Evolutionary conservation across 2,888 invertebrate genomes (phyloP).

Genomic region (Amphipyra berbera): DNA sequence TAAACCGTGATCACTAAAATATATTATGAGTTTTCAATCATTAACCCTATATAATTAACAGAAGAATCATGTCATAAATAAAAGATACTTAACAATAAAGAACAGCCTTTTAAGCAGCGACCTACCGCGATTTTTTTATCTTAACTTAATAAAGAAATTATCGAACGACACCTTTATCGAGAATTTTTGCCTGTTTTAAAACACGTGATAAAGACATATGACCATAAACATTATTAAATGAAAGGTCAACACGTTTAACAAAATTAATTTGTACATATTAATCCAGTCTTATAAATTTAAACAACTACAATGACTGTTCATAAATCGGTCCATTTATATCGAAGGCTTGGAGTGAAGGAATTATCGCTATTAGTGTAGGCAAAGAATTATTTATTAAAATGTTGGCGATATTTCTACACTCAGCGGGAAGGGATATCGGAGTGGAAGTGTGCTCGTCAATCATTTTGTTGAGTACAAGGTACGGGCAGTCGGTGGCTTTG

Average conservation of each 20-base stretch:
- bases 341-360: constrained; percentile 74
- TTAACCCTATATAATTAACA: background rate
- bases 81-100: constrained; percentile 33
- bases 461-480: constrained; percentile 61
- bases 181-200: constrained; percentile 43
- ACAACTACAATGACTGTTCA: constrained; percentile 64
- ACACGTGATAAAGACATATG: constrained; percentile 55
- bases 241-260: constrained; percentile 52
- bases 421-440: constrained; percentile 72
- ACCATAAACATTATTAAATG: constrained; percentile 48
- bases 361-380: constrained; percentile 80
- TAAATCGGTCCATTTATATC: constrained; percentile 66
- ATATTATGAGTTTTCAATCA: constrained; percentile 1
- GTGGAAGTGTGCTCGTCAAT: constrained; percentile 71
- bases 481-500: constrained; percentile 51
- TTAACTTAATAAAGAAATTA: constrained; percentile 47
- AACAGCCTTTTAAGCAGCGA: constrained; percentile 27
- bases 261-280: constrained; percentile 46
- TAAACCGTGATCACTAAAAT: too few relatives aligned
- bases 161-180: constrained; percentile 32
- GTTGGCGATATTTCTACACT: constrained; percentile 65
- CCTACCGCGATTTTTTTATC: constrained; percentile 39
- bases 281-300: constrained; percentile 46
- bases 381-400: constrained; percentile 76
- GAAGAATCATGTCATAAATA: constrained; percentile 2